Conservation (phyloP, 2,888 invertebrate genomes). For the Leptinotarsa haldemani region DNA sequence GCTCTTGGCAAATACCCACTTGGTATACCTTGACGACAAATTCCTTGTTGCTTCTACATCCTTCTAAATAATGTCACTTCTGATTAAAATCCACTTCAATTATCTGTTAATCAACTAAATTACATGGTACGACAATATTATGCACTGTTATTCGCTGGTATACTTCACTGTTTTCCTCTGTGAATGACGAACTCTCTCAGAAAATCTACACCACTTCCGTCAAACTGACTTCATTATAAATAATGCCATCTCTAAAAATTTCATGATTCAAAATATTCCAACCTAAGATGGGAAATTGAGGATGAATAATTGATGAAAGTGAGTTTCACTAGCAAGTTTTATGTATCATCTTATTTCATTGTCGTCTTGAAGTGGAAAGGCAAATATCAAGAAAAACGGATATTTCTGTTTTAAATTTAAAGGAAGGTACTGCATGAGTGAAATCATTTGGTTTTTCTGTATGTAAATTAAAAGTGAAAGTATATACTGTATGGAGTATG, state of each 20-base stretch:
- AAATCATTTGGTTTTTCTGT: no score
- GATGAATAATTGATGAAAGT: neutral
- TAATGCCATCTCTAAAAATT: constrained; percentile 36
- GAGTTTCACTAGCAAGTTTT: neutral
- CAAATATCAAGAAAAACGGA: no score
- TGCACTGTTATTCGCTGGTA: constrained; percentile 46
- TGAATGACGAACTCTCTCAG: constrained; percentile 9
- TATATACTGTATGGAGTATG: no score
- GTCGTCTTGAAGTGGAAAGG: no score
- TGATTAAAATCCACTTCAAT: constrained; percentile 55
- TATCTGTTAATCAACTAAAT: constrained; percentile 55
- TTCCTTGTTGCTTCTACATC: constrained; percentile 39
- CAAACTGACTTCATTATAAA: constrained; percentile 28
- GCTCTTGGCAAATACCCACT: neutral
- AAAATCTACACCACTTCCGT: constrained; percentile 2
- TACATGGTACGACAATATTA: constrained; percentile 46
- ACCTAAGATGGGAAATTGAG: neutral
- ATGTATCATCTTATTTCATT: no score
- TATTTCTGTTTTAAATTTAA: no score
- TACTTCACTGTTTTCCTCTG: constrained; percentile 36
- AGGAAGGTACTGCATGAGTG: no score
- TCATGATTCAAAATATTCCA: neutral
- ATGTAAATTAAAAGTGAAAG: no score
- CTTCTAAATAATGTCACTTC: constrained; percentile 51
- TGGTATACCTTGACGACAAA: neutral